Base-by-base conservation (phyloP, 2,888 invertebrate genomes). In the Zele albiditarsus region DNA sequence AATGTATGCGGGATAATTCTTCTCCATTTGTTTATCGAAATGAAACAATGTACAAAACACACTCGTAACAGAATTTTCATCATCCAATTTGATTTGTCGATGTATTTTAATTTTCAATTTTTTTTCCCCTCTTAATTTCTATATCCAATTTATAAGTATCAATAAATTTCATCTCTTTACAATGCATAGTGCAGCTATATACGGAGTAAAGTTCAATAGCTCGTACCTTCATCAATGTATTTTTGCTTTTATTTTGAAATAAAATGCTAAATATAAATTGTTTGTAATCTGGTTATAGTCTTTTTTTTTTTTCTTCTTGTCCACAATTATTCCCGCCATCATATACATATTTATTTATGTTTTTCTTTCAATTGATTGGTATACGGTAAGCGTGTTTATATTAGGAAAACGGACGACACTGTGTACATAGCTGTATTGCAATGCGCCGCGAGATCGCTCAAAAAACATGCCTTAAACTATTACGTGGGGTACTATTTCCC, bases 101-200 rank as follows among this genome's bases (percentile, higher is more conserved):
- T 53, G 65, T 20, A 20, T 57, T 23, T 68, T 16, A 57, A 28
- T 33, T 60, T 71, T 42, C 73, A 23, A 20, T 25, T 33, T 75
- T 72, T 65, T 65, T n/a, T 53, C 66, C 53, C 57, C 14, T 57
- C 60, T 20, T 31, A 42, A 60, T 62, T 71, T 28, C 46, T 46
- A 53, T 53, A 20, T 53, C 53, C 20, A 53, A 53, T 38, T 38
- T 28, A 46, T 67, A 67, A 67, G 46, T 66, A 65, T 28, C 67
- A 38, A 75, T 76, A 62, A 25, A 42, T 57, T 78, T 73, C 53
- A 53, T 53, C 53, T 78, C 74, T 78, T 63, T 74, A 76, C 74
- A 78, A 71, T 38, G 67, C 42, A 71, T 57, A 33, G 58, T 46
- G 20, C 23, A 12, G 38, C n/a, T 65, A 25, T 23, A 53, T 53